Base-by-base conservation (phyloP, 2,113 vertebrate genomes). In the Sander lucioperca region DNA sequence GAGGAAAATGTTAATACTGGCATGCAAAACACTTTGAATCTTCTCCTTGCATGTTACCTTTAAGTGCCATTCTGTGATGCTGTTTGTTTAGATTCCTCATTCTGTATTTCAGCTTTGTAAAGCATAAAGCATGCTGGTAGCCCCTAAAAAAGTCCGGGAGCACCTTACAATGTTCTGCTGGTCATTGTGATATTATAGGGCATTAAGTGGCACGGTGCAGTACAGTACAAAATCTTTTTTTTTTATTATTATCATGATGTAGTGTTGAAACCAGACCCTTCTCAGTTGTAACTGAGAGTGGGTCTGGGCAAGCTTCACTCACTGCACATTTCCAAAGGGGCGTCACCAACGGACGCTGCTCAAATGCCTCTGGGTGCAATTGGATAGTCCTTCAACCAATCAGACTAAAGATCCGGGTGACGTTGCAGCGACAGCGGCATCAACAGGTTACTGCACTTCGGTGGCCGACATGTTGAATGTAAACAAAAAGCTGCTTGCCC, bases 1-100 rank as follows among this genome's bases (percentile, higher is more conserved):
- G 4, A 12, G 15, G 10, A 48, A 69, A 69, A 43, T 23, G 9
- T 18, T 14, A 39, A 50, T 19, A 7, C 5, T 23, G 30, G 27
- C 30, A 16, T 50, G 2, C n/a, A 57, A 76, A 69, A 48, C 8
- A 54, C 25, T 66, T 61, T 58, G 18, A 79, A 39, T 70, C 18
- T 72, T 71, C 5, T 51, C n/a, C 48, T 21, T 71, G 7, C 9
- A 19, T 53, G 39, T 51, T 18, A 65, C 18, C 33, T 67, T 54
- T 67, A 18, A 45, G 14, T 45, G n/a, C 53, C 7, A 19, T 50
- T 59, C 18, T 57, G 39, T 77, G n/a, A 50, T 16, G 19, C 1
- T 18, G 30, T 61, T 66, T 39, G 6, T 50, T 58, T 36, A 2
- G 8, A 50, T n/a, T 53, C 12, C 12, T 58, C 67, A 54, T 15